A percentile compares a stretch with the other conserved stretches of the same genome.
These are phyloP conservation scores for Rhabdomys dilectus DNA, from an alignment of 2,113 vertebrate genomes.

Conservation along the genomic window DNA sequence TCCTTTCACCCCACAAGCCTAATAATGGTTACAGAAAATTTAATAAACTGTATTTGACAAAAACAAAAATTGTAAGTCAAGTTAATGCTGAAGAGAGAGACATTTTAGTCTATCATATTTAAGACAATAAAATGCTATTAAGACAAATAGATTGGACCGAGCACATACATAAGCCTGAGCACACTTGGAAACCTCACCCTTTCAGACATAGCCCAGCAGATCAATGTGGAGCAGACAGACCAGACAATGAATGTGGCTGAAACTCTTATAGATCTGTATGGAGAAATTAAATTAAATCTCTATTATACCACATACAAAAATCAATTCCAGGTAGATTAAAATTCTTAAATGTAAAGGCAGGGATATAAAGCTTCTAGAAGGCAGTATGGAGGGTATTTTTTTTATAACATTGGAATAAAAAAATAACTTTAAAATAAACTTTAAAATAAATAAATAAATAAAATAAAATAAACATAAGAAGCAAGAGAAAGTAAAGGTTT, in stretches of 20 bases:
- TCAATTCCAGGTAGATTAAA: slow-evolving; percentile 41
- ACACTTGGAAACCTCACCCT: background rate
- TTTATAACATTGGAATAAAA: background rate
- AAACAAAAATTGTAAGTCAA: slow-evolving; percentile 3
- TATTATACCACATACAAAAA: slow-evolving; percentile 1
- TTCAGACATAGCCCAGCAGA: background rate
- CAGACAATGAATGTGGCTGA: background rate
- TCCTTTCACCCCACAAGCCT: background rate
- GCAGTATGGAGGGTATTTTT: slow-evolving; percentile 10
- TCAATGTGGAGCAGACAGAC: background rate
- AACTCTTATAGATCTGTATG: background rate
- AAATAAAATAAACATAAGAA: slow-evolving; percentile 34
- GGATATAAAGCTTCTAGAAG: slow-evolving; percentile 31
- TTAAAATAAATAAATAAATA: too few species aligned
- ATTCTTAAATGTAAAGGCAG: slow-evolving; percentile 31
- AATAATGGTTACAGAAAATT: background rate
- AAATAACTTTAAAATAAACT: slow-evolving; percentile 49
- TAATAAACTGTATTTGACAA: background rate
- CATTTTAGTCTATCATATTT: background rate
- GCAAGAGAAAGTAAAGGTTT: background rate
- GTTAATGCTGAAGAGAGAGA: background rate
- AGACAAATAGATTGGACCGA: background rate
- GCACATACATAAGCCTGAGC: background rate
- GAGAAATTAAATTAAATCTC: slow-evolving; percentile 23
- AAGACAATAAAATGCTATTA: background rate